Evolutionary conservation across 2,888 invertebrate species (phyloP), one percentile per base, ranked within the genome.

Genomic region (Caenorhabditis virilis): DNA sequence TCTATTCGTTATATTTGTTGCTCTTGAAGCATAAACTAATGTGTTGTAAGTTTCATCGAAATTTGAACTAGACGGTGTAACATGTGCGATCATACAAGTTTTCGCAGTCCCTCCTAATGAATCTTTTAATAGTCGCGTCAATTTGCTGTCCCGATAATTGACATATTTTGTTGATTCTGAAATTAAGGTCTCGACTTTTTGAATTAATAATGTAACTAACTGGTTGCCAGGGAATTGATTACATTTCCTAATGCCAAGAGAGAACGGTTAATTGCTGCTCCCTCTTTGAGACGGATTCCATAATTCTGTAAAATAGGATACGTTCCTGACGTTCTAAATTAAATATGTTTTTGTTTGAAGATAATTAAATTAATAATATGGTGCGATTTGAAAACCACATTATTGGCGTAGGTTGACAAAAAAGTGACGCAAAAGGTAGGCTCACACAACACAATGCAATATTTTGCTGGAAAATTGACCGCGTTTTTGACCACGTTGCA

Each of bases 71-170:
- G 91, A 90, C 0, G 95, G 92, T 1, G 92, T 91, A 38, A 95
- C 91, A 85, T 95, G 94, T 2, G 95, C 95, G 59, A 95, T 91
- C 95, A 95, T 95, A 15, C 94, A 93, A 0, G 95, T 95, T 78
- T 91, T 89, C 82, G 94, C 94, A 82, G 93, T 92, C 6, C 95
- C 93, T 74, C 78, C 85, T 20, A 86, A 78, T 7, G 85, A 83
- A 77, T 87, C 85, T 73, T 86, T 86, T 63, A 95, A 86, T 55
- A 95, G 86, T 5, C 95, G 88, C 0, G 95, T 95, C 73, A 95
- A 85, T 85, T 95, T 95, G 25, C 94, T 94, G 85, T 95, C 95
- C 0, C 95, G 88, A 85, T 92, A 95, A 86, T 95, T 95, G 6
- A 95, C 93, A 84, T 93, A 95, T 45, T 84, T 83, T 11, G 84